Evolutionary conservation across 2,113 vertebrate species (phyloP), one percentile per base, ranked within the genome.

Genomic region (Lepisosteus oculatus): DNA sequence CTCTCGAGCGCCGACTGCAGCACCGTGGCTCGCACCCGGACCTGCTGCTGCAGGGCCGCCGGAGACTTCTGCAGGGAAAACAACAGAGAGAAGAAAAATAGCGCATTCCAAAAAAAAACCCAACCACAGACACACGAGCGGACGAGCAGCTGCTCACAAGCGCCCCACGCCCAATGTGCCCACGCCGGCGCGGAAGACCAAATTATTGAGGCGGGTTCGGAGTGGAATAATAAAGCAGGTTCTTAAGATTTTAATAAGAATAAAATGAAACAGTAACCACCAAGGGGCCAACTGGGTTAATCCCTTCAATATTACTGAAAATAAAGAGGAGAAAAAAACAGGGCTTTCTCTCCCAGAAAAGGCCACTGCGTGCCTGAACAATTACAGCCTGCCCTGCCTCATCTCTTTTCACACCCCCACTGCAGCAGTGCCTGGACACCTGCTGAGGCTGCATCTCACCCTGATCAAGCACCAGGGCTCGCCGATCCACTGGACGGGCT

Each of bases 291-390:
- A 88, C 88, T 83, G 92, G 96, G 93, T 95, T 98, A 97, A 99
- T 97, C 96, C 96, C 92, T 89, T 94, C 96, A 95, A 98, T 98
- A 97, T 98, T 97, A 94, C 95, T 92, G 93, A 93, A 93, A 90
- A 93, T 90, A 92, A 83, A 89, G 89, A 87, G 89, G 88, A 91
- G 88, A 85, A 81, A 73, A 72, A 70, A 65, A 71, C 47, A 70
- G 65, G 74, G 55, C 62, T 15, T 15, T 41, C 62, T 43, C 17
- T 29, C 12, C 7, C n/a, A 64, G 62, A 64, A 9, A 17, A 64
- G 17, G 62, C 14, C 42, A 42, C 41, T 41, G 4, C 4, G 17
- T 9, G 62, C 62, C 62, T 29, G 47, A 9, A 41, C 17, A 41
- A 41, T 64, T 64, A 61, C 13, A 43, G 62, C 8, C 17, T 64